phyloP scores from a whole-genome alignment of 2,113 vertebrate species.

The Eulacestoma nigropectus region DNA sequence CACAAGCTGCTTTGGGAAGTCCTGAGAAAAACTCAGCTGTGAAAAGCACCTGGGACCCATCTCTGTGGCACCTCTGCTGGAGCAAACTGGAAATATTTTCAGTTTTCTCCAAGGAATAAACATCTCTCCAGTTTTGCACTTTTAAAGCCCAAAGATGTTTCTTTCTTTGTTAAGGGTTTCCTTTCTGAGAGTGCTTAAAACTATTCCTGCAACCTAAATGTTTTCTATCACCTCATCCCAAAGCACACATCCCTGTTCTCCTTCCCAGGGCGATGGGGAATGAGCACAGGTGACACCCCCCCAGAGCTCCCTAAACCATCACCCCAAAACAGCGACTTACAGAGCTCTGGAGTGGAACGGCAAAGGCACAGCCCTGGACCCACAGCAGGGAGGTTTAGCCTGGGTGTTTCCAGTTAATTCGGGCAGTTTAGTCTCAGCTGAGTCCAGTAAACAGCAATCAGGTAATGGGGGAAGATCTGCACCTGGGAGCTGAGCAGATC shows the following conservation, averaged over 20 bases:
- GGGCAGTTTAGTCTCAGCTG: background rate
- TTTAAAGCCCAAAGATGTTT: background rate
- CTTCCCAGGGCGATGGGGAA: accelerated
- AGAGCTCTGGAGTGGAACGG: background rate
- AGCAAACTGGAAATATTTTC: background rate
- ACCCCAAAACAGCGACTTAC: background rate
- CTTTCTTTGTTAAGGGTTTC: background rate
- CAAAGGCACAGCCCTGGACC: no score
- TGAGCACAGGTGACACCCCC: accelerated
- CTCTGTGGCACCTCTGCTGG: background rate
- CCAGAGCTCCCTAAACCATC: background rate
- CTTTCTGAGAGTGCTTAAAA: accelerated
- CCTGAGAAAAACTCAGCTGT: background rate
- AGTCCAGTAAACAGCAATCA: background rate
- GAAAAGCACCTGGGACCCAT: background rate
- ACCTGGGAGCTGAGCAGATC: background rate
- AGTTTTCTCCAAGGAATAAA: background rate
- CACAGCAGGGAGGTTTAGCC: background rate
- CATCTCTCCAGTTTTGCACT: background rate
- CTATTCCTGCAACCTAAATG: accelerated
- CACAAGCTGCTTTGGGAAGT: background rate
- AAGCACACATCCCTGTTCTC: accelerated
- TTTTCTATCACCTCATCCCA: background rate
- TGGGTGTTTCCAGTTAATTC: background rate
- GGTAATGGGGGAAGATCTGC: background rate